A percentile compares a stretch with the other conserved stretches of the same genome.
phyloP scores from a whole-genome alignment of 2,797 vertebrate genomes.

The Remorina albescens region DNA sequence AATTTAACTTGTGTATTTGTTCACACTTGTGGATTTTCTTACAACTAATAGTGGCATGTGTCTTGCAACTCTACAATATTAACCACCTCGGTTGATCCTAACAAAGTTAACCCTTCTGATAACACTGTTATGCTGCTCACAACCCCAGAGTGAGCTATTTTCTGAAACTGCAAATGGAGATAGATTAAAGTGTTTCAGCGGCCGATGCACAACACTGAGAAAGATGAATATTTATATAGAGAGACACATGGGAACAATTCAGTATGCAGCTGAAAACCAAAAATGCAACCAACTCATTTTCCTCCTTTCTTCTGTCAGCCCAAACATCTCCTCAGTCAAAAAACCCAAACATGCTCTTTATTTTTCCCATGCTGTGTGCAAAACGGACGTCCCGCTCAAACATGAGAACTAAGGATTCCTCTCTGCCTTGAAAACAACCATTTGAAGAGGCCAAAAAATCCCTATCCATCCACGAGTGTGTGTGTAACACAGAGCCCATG shows the following conservation, averaged over 20 bases:
- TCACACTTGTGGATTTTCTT: conserved; percentile 1
- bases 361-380: conserved; percentile 33
- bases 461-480: conserved; percentile 45
- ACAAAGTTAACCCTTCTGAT: conserved; percentile 40
- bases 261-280: conserved; percentile 61
- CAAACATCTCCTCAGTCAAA: conserved; percentile 60
- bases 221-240: conserved; percentile 82
- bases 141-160: conserved; percentile 54
- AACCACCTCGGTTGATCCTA: conserved; percentile 14
- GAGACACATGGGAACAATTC: conserved; percentile 67
- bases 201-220: conserved; percentile 72
- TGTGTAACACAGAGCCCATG: conserved; percentile 56
- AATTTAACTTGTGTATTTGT: not conserved
- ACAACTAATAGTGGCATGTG: conserved; percentile 3
- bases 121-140: conserved; percentile 36
- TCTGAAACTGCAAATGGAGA: conserved; percentile 56
- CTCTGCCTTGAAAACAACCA: conserved; percentile 52
- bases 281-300: conserved; percentile 57
- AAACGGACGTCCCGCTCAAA: conserved; percentile 32
- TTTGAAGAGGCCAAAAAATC: conserved; percentile 56
- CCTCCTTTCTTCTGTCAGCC: conserved; percentile 55
- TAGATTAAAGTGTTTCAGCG: conserved; percentile 77
- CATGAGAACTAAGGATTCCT: conserved; percentile 53
- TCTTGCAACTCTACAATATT: conserved; percentile 18
- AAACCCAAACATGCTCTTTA: conserved; percentile 52